phyloP scores from a whole-genome alignment of 2,797 vertebrate species.

The Myotis findleyi region DNA sequence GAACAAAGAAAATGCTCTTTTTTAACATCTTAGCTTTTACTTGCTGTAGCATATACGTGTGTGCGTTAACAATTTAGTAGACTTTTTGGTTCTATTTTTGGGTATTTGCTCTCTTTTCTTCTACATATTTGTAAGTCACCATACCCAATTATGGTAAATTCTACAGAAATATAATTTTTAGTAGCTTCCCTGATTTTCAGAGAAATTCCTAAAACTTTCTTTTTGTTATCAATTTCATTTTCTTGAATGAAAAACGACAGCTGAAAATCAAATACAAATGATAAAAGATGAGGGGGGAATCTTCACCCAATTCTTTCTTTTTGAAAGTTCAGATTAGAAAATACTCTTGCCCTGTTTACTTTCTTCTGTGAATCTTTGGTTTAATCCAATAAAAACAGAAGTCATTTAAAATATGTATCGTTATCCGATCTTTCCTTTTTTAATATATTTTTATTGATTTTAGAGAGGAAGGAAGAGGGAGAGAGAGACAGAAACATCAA shows the following conservation, averaged over 20 bases:
- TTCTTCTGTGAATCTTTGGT: not conserved
- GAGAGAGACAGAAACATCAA: no score
- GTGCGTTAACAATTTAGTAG: not conserved
- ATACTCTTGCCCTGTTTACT: not conserved
- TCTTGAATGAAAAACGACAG: not conserved
- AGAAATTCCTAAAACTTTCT: not conserved
- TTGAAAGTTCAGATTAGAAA: constrained; percentile 29
- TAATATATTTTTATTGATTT: no score
- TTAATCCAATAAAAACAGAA: not conserved
- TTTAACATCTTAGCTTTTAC: not conserved
- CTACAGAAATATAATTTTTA: constrained; percentile 5
- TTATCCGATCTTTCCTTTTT: not conserved
- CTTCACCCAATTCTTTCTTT: not conserved
- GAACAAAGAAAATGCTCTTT: not conserved
- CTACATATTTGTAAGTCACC: not conserved
- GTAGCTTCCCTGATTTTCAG: constrained; percentile 21
- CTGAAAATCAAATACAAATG: constrained; percentile 17
- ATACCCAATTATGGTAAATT: not conserved
- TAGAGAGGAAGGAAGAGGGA: no score
- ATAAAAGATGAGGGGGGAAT: not conserved
- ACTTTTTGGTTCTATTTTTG: not conserved
- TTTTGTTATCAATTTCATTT: constrained; percentile 7
- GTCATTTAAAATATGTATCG: not conserved
- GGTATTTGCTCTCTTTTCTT: not conserved
- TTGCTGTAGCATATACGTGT: not conserved